Percentiles rank a stretch among this genome's conserved stretches.
phyloP scores from a whole-genome alignment of 2,797 vertebrate species.

The Pipistrellus kuhlii region DNA sequence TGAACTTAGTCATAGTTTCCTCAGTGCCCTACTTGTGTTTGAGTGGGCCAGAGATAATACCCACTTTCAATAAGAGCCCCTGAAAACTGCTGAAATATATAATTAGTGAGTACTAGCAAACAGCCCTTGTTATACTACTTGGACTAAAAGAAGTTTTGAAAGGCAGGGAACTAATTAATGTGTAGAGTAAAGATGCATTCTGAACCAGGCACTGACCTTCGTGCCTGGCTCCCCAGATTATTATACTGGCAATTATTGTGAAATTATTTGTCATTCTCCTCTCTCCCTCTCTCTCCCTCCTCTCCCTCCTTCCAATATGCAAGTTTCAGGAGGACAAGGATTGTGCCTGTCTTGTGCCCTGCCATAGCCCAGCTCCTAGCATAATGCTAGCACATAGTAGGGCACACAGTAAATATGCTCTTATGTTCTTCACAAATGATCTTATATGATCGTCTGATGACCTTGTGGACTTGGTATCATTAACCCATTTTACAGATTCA shows the following conservation, averaged over 20 bases:
- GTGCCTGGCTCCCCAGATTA: not conserved
- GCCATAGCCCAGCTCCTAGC: not conserved
- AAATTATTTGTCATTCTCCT: not conserved
- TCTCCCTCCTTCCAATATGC: not conserved
- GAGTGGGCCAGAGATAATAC: not conserved
- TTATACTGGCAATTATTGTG: not conserved
- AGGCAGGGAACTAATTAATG: not conserved
- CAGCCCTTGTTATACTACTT: not conserved
- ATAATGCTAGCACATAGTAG: not conserved
- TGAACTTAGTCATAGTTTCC: not conserved
- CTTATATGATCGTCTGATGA: not conserved
- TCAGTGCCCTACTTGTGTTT: not conserved
- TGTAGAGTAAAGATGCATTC: not conserved
- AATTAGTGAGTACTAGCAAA: not conserved
- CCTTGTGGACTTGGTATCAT: not conserved
- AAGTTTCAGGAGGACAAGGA: not conserved
- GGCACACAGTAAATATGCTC: not conserved
- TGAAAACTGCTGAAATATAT: not conserved
- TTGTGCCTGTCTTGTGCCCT: not conserved
- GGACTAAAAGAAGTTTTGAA: not conserved
- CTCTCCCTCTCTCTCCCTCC: too few species aligned
- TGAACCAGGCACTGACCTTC: not conserved
- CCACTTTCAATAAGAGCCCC: not conserved
- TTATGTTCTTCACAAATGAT: not conserved
- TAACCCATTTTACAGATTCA: not conserved